Base-by-base conservation (phyloP, 2,888 invertebrate species). In the Heliconius ismenius region DNA sequence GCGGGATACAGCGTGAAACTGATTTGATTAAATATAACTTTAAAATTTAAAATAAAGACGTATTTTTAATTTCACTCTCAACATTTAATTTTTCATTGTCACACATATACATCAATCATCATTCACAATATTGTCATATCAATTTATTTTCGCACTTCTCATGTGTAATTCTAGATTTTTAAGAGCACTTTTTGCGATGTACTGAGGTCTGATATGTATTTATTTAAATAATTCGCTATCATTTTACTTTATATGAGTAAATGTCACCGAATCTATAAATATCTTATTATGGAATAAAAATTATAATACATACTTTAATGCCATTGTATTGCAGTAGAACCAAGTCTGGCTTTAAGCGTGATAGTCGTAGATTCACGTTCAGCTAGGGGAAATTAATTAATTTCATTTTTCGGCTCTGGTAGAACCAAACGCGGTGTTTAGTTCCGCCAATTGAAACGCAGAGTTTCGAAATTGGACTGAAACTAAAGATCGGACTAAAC, bases 151-250 rank as follows among this genome's bases (percentile, higher is more conserved):
- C n/a, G 13, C 7, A 58, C 32, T 54, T 70, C 58, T 4, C 32
- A n/a, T n/a, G 15, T 32, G 21, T n/a, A 58, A 32, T 9, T 28
- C 54, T 70, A 32, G 54, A 11, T 32, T 32, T 54, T 70, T 32
- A 70, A 58, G 54, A 58, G n/a, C 54, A 54, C n/a, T 70, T 69
- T 69, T 69, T 70, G 70, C 70, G 70, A 58, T 70, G 54, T 24
- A 70, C 69, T 11, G 69, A 69, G 49, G 36, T 65, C 64, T 18
- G n/a, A 39, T 39, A 70, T 18, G 24, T 58, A 70, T 49, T 54
- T 69, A 54, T 32, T 11, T n/a, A 15, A 11, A 54, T 28, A 32
- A 10, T 43, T 43, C 11, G 39, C 24, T 67, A 67, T 67, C 43
- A n/a, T 18, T 28, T 21, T 49, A 64, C 26, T 28, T 21, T 49